Percentiles rank a stretch among this genome's conserved stretches.
Evolutionary conservation across 2,888 invertebrate genomes (phyloP).

Genomic region (Lasioglossum lativentre): DNA sequence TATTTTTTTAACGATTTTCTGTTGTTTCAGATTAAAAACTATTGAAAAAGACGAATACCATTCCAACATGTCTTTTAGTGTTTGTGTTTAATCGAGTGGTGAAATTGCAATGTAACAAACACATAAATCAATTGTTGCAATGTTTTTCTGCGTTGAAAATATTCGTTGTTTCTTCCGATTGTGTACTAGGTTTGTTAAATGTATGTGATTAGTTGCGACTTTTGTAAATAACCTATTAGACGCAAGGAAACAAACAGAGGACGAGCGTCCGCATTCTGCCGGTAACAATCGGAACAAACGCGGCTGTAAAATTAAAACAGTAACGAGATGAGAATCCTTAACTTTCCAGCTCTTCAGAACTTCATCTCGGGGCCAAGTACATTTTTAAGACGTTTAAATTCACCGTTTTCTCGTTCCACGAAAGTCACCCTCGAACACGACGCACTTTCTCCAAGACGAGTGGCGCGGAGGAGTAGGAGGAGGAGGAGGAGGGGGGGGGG

Average conservation of each 20-base stretch:
- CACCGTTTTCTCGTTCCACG: background rate
- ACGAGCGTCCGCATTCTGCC: background rate
- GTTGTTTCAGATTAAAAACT: background rate
- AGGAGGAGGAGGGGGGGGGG: background rate
- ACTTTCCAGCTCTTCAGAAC: background rate
- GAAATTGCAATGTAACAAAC: no score
- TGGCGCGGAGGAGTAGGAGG: background rate
- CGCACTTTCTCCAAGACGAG: background rate
- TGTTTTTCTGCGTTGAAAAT: no score
- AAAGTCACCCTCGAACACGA: constrained; percentile 8
- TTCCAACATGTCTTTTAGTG: no score
- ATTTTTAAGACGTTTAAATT: constrained; percentile 6
- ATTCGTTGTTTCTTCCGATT: no score
- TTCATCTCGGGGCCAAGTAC: background rate
- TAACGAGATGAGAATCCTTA: constrained; percentile 1
- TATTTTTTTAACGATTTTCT: no score
- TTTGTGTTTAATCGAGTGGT: no score
- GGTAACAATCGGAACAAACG: background rate
- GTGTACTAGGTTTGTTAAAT: no score
- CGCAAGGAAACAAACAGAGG: background rate
- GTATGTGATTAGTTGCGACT: background rate
- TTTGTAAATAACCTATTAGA: background rate
- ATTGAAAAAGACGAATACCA: background rate
- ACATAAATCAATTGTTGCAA: no score
- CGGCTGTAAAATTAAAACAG: constrained; percentile 1